Conservation (phyloP, 2,113 vertebrate genomes). For the Lepus americanus region DNA sequence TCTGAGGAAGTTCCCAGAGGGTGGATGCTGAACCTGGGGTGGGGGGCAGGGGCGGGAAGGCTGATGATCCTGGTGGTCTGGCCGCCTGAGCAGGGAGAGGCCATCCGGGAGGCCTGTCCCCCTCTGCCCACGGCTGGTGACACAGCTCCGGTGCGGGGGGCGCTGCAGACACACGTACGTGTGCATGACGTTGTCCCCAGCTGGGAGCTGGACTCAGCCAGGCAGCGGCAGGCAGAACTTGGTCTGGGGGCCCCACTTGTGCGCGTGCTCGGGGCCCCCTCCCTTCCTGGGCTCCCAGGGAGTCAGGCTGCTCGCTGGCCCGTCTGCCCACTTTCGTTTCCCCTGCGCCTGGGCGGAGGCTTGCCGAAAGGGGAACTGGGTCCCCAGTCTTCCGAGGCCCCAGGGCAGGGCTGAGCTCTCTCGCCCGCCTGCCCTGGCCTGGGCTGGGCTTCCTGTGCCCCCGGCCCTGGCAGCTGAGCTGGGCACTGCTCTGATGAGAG, state of each 20-base stretch:
- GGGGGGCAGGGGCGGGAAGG: no score
- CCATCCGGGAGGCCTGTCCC: no score
- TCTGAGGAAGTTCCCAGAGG: background rate
- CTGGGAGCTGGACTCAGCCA: background rate
- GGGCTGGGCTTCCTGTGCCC: background rate
- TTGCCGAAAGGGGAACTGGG: constrained; percentile 78
- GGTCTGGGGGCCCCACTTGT: background rate
- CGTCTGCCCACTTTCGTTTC: constrained; percentile 80
- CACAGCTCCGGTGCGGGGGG: no score
- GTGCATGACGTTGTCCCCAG: background rate
- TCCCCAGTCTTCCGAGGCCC: background rate
- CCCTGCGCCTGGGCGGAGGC: constrained; percentile 74
- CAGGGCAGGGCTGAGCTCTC: constrained; percentile 17
- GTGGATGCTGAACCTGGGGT: background rate
- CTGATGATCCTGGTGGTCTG: background rate
- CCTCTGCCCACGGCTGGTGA: no score
- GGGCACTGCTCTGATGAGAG: background rate
- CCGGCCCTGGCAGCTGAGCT: background rate
- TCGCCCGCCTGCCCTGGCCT: background rate
- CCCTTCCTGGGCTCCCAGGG: constrained; percentile 37
- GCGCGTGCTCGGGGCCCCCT: background rate
- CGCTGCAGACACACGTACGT: no score
- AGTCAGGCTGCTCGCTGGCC: constrained; percentile 63
- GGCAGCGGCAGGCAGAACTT: background rate
- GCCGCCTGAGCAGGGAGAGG: no score